Conservation (phyloP, 2,888 invertebrate genomes). For the Melanostoma mellinum region DNA sequence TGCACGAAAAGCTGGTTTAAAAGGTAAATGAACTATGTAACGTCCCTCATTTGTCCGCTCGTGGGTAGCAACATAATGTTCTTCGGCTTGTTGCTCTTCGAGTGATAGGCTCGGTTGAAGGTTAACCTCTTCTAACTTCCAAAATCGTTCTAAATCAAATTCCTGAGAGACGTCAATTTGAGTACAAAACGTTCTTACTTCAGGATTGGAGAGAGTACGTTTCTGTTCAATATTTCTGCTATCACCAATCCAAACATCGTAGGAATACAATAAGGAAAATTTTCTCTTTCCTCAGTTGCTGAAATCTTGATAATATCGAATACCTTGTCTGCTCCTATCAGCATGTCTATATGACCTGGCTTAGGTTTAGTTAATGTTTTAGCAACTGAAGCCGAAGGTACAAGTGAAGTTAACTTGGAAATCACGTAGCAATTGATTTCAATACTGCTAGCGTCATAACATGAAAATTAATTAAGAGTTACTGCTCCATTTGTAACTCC, state of each 20-base stretch:
- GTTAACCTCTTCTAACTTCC: constrained; percentile 3
- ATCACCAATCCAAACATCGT: constrained; percentile 6
- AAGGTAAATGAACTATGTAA: constrained; percentile 23
- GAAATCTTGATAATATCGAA: constrained; percentile 2
- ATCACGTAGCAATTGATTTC: constrained; percentile 29
- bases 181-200: background rate
- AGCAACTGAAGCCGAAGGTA: background rate
- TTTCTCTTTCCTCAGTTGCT: background rate
- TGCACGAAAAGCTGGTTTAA: constrained; percentile 5
- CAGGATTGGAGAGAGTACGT: too few species aligned
- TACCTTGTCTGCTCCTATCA: constrained; percentile 15
- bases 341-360: constrained; percentile 6
- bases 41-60: background rate
- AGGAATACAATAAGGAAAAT: background rate
- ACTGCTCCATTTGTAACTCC: constrained; percentile 37
- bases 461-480: constrained; percentile 8
- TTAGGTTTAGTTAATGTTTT: background rate
- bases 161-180: constrained; percentile 3
- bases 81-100: constrained; percentile 32
- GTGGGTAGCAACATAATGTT: constrained; percentile 10
- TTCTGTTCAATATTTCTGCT: constrained; percentile 1
- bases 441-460: background rate
- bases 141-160: constrained; percentile 15
- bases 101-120: constrained; percentile 8
- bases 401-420: constrained; percentile 13